A percentile compares a stretch with the other conserved stretches of the same genome.
phyloP scores from a whole-genome alignment of 2,888 invertebrate genomes.

The Pristionchus maxplancki region DNA sequence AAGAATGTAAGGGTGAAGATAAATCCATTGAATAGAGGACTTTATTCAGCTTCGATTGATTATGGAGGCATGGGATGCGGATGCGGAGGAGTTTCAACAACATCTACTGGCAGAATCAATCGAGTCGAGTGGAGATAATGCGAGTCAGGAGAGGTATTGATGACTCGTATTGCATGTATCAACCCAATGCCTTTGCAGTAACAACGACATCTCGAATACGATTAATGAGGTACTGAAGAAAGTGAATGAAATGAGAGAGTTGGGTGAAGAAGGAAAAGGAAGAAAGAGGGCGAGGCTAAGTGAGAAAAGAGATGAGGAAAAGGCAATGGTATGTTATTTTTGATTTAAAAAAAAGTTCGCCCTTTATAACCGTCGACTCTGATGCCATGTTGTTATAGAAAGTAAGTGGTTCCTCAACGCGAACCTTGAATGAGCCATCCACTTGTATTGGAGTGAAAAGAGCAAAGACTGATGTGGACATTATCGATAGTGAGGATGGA shows the following conservation, averaged over 20 bases:
- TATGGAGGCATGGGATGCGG: not conserved
- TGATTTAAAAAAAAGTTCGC: not conserved
- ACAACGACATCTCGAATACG: not conserved
- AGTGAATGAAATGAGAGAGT: conserved; percentile 20
- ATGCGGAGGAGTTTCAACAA: not conserved
- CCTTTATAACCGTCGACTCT: not conserved
- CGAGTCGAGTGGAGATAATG: conserved; percentile 18
- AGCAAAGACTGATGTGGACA: not conserved
- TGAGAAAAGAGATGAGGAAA: not conserved
- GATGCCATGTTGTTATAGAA: not conserved
- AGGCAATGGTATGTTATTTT: not conserved
- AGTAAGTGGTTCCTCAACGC: not conserved
- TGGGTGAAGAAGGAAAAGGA: not conserved
- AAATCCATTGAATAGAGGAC: not conserved
- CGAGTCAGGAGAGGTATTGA: conserved; percentile 38
- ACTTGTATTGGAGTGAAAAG: not conserved
- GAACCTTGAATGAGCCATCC: not conserved
- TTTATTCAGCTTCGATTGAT: not conserved
- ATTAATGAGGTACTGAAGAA: conserved; percentile 15
- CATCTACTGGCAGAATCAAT: not conserved
- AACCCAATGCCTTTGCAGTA: not conserved
- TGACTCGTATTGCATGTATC: not conserved
- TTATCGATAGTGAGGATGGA: not conserved
- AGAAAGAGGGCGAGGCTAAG: not conserved
- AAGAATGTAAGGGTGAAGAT: not conserved